Percentiles rank a stretch among this genome's conserved stretches.
Evolutionary conservation across 2,113 vertebrate genomes (phyloP).

Genomic region (Bungarus multicinctus): DNA sequence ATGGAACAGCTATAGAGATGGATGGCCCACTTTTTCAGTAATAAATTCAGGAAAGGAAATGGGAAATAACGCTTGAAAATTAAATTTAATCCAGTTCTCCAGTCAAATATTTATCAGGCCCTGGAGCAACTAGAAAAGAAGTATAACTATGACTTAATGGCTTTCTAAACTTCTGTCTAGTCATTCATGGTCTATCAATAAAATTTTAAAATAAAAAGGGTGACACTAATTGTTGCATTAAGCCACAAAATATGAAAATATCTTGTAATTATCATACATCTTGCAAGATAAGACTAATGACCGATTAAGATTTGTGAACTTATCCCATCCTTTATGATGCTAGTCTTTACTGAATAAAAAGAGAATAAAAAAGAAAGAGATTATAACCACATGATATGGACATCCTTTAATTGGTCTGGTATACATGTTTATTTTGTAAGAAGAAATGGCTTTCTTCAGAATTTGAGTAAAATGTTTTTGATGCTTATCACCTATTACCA

Average conservation of each 20-base stretch:
- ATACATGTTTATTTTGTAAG: conserved; percentile 18
- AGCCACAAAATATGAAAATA: background rate
- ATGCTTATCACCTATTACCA: conserved; percentile 47
- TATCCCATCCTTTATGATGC: conserved; percentile 24
- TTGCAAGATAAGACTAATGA: background rate
- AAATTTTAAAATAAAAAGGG: background rate
- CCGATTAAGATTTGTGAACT: conserved; percentile 26
- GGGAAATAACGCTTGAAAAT: background rate
- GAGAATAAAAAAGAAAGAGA: conserved; percentile 1
- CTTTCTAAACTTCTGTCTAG: background rate
- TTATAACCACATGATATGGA: conserved; percentile 25
- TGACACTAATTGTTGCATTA: background rate
- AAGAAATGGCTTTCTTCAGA: conserved; percentile 25
- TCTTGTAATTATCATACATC: background rate
- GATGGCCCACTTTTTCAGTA: background rate
- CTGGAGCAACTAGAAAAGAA: background rate
- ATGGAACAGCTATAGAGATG: background rate
- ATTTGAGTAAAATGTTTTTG: conserved; percentile 42
- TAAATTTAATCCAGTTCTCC: background rate
- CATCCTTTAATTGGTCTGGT: conserved; percentile 16
- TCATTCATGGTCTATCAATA: background rate
- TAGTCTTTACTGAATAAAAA: conserved; percentile 23
- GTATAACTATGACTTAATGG: background rate
- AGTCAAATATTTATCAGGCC: background rate
- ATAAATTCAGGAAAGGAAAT: background rate